Conservation (phyloP, 2,113 vertebrate species). For the Ctenomys sociabilis region DNA sequence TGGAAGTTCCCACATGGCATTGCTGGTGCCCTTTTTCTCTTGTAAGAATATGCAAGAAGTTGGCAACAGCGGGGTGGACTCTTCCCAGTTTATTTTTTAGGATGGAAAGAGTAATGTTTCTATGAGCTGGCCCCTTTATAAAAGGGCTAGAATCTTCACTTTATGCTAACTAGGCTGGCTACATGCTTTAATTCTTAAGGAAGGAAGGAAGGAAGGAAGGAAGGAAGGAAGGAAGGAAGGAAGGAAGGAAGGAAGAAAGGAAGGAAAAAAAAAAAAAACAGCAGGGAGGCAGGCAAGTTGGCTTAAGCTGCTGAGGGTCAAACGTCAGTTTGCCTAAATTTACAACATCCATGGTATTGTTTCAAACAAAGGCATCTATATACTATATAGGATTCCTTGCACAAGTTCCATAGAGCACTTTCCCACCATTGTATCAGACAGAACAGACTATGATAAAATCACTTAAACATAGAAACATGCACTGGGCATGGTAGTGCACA, state of each 20-base stretch:
- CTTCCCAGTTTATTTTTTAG: constrained; percentile 26
- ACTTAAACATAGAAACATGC: not conserved
- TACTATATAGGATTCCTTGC: not conserved
- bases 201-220: not conserved
- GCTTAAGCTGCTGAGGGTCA: not conserved
- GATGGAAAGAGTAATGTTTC: not conserved
- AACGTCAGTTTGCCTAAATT: not conserved
- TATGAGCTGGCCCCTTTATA: not conserved
- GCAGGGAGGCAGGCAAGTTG: not conserved
- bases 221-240: not conserved
- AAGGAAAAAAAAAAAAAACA: no score
- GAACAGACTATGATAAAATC: not conserved
- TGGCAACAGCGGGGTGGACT: not conserved
- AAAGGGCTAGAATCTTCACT: not conserved
- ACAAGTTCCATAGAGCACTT: not conserved
- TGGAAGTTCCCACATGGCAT: not conserved
- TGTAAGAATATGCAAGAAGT: not conserved
- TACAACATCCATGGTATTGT: not conserved
- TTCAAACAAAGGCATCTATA: not conserved
- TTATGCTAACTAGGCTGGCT: not conserved
- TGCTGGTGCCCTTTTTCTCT: not conserved
- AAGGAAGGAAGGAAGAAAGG: not conserved
- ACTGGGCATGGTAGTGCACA: not conserved
- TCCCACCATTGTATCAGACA: not conserved
- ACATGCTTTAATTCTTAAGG: not conserved